Evolutionary conservation across 2,797 vertebrate species (phyloP).

Genomic region (Ciconia nigra): DNA sequence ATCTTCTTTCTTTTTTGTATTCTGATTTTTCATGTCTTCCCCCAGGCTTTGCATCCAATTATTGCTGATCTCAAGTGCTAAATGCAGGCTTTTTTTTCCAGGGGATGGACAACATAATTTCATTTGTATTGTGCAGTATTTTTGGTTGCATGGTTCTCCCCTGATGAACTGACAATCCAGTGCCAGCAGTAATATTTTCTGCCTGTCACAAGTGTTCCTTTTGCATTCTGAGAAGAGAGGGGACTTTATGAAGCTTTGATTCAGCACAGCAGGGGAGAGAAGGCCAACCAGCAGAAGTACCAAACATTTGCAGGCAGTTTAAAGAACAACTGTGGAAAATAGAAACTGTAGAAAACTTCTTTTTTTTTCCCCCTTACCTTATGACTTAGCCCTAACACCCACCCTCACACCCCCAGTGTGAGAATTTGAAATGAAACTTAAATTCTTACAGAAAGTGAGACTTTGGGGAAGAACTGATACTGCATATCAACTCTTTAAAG

Average conservation of each 20-base stretch:
- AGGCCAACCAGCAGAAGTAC: background rate
- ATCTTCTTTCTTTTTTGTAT: background rate
- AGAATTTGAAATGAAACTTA: background rate
- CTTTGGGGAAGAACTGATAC: background rate
- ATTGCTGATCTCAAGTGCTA: background rate
- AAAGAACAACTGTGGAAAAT: background rate
- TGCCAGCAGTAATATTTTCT: slow-evolving; percentile 24
- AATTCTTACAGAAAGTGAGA: background rate
- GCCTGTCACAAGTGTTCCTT: slow-evolving; percentile 33
- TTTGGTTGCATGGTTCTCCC: background rate
- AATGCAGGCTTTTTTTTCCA: background rate
- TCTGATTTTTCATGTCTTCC: background rate
- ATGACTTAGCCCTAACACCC: background rate
- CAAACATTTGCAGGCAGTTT: background rate
- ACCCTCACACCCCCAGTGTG: background rate
- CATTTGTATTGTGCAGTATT: background rate
- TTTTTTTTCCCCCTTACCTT: background rate
- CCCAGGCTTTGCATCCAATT: background rate
- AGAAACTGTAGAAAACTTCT: background rate
- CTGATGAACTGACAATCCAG: background rate
- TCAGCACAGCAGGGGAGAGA: slow-evolving; percentile 38
- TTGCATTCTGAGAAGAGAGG: slow-evolving; percentile 23
- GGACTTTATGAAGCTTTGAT: slow-evolving; percentile 54
- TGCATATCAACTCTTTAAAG: background rate
- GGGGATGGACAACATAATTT: background rate